Conservation (phyloP, 1,140 invertebrate genomes). For the Sycobia sp. region DNA sequence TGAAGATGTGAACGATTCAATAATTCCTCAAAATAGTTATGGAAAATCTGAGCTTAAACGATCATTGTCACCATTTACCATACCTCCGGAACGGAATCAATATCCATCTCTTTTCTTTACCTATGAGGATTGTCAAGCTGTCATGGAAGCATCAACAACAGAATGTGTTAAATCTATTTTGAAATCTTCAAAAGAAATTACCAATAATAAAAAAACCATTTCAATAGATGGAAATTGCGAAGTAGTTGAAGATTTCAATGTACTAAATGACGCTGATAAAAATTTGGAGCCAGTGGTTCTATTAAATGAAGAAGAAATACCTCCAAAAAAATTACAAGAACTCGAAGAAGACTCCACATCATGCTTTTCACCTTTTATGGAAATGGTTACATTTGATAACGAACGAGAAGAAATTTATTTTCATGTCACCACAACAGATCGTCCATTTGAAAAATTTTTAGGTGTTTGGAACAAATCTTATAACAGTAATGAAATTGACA, state of each 20-base stretch:
- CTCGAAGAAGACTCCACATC: neutral
- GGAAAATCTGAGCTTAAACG: neutral
- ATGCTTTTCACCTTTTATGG: slow-evolving; percentile 16
- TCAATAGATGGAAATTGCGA: neutral
- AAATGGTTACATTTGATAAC: slow-evolving; percentile 33
- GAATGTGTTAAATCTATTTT: slow-evolving; percentile 10
- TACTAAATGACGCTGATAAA: no score
- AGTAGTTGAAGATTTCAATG: neutral
- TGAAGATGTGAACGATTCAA: neutral
- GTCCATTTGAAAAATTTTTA: slow-evolving; percentile 53
- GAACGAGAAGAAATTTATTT: slow-evolving; percentile 46
- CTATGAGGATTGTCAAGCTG: slow-evolving; percentile 50
- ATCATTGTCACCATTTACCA: slow-evolving; percentile 9
- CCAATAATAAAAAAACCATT: slow-evolving; percentile 4
- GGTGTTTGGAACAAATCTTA: slow-evolving; percentile 39
- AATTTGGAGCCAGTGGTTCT: no score
- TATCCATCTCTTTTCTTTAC: slow-evolving; percentile 53
- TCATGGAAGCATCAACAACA: slow-evolving; percentile 38
- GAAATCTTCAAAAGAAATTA: neutral
- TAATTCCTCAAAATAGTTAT: no score
- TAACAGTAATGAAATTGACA: slow-evolving; percentile 20
- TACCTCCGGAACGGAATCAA: slow-evolving; percentile 30
- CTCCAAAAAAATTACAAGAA: neutral
- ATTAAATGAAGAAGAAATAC: no score
- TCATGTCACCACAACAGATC: slow-evolving; percentile 52